Evolutionary conservation across 2,888 invertebrate species (phyloP), one percentile per base, ranked within the genome.

Genomic region (Hirtodrosophila trivittata): DNA sequence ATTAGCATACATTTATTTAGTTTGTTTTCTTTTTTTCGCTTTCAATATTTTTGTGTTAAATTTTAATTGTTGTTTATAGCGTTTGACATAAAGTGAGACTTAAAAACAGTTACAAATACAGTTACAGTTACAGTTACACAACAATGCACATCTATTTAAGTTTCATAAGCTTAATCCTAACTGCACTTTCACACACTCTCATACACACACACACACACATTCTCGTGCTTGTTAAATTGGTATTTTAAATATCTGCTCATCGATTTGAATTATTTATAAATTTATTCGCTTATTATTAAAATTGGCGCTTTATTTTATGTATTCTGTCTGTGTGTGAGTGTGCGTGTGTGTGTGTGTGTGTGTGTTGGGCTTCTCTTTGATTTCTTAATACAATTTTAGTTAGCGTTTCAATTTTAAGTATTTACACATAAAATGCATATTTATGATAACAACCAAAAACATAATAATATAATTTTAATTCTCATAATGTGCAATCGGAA

Each of bases 41-140:
- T n/a, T n/a, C n/a, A 25, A 38, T 50, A 59, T 37, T 59, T 21
- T 21, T 21, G 5, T 21, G 18, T 28, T 28, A n/a, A 33, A 37
- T 42, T 46, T 76, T 43, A 66, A 81, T 69, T 76, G 80, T 63
- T 62, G 74, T 85, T 85, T 81, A 85, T 81, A 87, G 85, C 78
- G 5, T 59, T 62, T 47, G 87, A 77, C 67, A 66, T 85, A 81
- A 80, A 80, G 85, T 87, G 66, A 74, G 85, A 81, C 78, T 86
- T 74, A 81, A 81, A 86, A 85, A 76, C 81, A 80, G 66, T 73
- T 86, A 21, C 18, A 21, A 5, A 3, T 21, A 21, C 18, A 21
- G 18, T 21, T 21, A 21, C 18, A 21, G 18, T 28, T 80, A 78
- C 67, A 82, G 83, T 82, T 72, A 47, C 18, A 86, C 87, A 87